Percentiles rank a stretch among this genome's conserved stretches.
These are phyloP conservation scores for Amphiduros pacificus DNA, from an alignment of 2,888 invertebrate genomes.

Conservation along the genomic window DNA sequence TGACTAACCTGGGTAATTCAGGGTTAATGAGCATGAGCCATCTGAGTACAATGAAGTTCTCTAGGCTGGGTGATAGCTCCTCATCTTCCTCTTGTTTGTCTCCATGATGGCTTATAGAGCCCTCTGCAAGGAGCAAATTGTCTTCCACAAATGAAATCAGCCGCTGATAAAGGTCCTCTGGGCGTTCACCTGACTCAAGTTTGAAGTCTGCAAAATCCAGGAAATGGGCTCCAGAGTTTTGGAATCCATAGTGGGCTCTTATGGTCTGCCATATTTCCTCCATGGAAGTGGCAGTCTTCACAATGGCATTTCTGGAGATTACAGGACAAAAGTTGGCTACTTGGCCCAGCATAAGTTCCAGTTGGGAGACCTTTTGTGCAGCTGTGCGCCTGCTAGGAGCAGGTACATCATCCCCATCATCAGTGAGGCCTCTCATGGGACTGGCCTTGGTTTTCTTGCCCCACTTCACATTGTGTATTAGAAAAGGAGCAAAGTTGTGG, in stretches of 20 bases:
- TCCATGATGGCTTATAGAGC: conserved; percentile 17
- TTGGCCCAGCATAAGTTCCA: conserved; percentile 31
- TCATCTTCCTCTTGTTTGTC: conserved; percentile 16
- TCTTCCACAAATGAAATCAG: conserved; percentile 29
- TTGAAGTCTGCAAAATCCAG: conserved; percentile 26
- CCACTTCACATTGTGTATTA: conserved; percentile 25
- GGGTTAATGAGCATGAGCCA: conserved; percentile 27
- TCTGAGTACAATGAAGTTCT: conserved; percentile 29
- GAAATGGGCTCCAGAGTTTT: conserved; percentile 33
- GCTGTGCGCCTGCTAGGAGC: conserved; percentile 15
- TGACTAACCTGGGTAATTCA: conserved; percentile 25
- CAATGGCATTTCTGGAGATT: conserved; percentile 16
- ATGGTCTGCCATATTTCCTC: conserved; percentile 24
- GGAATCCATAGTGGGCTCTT: conserved; percentile 35
- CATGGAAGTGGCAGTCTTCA: conserved; percentile 9
- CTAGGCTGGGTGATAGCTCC: conserved; percentile 26
- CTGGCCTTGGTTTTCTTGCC: conserved; percentile 20
- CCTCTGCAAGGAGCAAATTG: conserved; percentile 23
- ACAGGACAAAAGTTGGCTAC: conserved; percentile 28
- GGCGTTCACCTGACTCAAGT: conserved; percentile 27
- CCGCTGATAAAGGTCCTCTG: conserved; percentile 29
- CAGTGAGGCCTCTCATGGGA: conserved; percentile 18
- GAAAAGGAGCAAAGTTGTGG: conserved; percentile 24
- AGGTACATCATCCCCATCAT: conserved; percentile 23
- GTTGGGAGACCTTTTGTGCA: conserved; percentile 22